Conservation (phyloP, 2,888 invertebrate species). For the Drosophila hamatofila region DNA sequence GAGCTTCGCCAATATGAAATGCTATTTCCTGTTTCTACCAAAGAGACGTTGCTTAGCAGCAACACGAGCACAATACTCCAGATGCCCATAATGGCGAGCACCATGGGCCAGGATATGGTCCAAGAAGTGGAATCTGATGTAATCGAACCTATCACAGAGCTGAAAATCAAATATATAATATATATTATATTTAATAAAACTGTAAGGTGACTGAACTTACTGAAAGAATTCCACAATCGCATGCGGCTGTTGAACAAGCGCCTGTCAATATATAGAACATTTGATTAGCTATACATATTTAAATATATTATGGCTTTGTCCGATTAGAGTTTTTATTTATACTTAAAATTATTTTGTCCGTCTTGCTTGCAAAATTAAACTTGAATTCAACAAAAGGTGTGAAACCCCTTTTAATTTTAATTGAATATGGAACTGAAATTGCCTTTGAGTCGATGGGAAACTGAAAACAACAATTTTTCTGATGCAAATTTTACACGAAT, state of each 20-base stretch:
- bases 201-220: conserved; percentile 52
- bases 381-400: too few relatives aligned
- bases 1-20: not conserved
- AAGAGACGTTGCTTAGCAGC: conserved; percentile 72
- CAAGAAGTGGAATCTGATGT: conserved; percentile 50
- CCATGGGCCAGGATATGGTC: conserved; percentile 76
- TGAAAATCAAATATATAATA: conserved; percentile 16
- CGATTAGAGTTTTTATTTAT: not conserved
- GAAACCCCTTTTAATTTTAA: too few relatives aligned
- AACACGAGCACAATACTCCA: conserved; percentile 76
- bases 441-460: not conserved
- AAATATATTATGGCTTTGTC: too few relatives aligned
- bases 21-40: conserved; percentile 60
- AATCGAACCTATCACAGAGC: conserved; percentile 76
- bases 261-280: conserved; percentile 45
- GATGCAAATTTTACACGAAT: too few relatives aligned
- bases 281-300: not conserved
- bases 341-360: not conserved
- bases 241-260: conserved; percentile 67
- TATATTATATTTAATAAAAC: not conserved
- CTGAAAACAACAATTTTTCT: too few relatives aligned
- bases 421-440: not conserved
- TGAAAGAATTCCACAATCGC: conserved; percentile 83
- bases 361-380: too few relatives aligned
- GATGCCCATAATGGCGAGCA: conserved; percentile 67